Percentiles rank a stretch among this genome's conserved stretches.
Conservation (phyloP, 1,140 invertebrate genomes). For the Gerris buenoi region DNA sequence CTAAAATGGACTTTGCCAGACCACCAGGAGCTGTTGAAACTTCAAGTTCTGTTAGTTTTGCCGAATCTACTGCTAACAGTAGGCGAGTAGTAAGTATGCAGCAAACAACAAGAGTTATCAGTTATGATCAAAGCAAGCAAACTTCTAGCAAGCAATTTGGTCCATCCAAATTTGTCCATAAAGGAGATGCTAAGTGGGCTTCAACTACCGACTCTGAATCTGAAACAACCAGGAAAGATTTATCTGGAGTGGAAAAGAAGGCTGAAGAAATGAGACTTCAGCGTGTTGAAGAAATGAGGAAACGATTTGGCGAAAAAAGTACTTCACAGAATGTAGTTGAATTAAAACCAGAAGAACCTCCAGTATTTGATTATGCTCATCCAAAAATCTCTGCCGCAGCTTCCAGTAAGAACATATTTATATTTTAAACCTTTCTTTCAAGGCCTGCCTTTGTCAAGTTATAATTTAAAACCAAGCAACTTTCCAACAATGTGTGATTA, state of each 20-base stretch:
- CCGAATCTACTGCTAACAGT: constrained; percentile 47
- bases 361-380: constrained; percentile 40
- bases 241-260: constrained; percentile 21
- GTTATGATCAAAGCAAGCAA: constrained; percentile 30
- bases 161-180: constrained; percentile 25
- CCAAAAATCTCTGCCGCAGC: constrained; percentile 30
- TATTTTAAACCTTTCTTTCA: neutral
- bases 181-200: constrained; percentile 40
- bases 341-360: constrained; percentile 39
- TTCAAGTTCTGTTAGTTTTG: constrained; percentile 48
- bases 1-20: constrained; percentile 40
- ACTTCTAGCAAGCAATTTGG: constrained; percentile 21
- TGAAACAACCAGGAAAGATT: constrained; percentile 26
- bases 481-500: too few relatives aligned
- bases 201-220: constrained; percentile 38
- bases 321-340: constrained; percentile 26
- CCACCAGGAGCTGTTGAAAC: constrained; percentile 39
- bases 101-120: constrained; percentile 47
- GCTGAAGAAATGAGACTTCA: constrained; percentile 29
- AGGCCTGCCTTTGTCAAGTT: too few relatives aligned
- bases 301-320: constrained; percentile 25
- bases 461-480: too few relatives aligned
- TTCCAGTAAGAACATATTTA: constrained; percentile 18
- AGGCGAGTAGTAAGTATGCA: constrained; percentile 47
- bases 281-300: constrained; percentile 28